Evolutionary conservation across 2,888 invertebrate genomes (phyloP).

Genomic region (Tipula vernalis): DNA sequence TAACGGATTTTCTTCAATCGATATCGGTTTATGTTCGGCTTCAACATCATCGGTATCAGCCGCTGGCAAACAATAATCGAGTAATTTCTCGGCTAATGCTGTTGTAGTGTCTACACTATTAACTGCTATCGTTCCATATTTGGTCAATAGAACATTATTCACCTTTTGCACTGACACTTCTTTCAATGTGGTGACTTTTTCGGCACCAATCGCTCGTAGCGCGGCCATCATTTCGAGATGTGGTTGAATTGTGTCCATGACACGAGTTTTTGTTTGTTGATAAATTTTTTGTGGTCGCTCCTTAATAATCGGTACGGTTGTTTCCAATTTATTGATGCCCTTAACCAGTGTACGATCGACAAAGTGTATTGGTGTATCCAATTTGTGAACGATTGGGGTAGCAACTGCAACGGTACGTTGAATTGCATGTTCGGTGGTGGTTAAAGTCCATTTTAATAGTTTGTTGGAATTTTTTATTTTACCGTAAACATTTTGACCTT

Average conservation of each 20-base stretch:
- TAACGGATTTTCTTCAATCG: conserved; percentile 50
- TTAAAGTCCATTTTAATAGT: conserved; percentile 54
- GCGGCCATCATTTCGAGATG: conserved; percentile 38
- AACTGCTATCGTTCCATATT: conserved; percentile 53
- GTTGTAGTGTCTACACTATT: conserved; percentile 39
- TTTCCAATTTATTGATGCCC: conserved; percentile 43
- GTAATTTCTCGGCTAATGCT: conserved; percentile 47
- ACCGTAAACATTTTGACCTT: neutral
- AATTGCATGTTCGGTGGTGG: conserved; percentile 48
- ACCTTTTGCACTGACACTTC: conserved; percentile 35
- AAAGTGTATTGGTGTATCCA: conserved; percentile 41
- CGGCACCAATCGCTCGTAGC: conserved; percentile 33
- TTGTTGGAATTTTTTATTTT: conserved; percentile 37
- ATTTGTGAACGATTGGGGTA: conserved; percentile 44
- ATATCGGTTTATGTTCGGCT: conserved; percentile 42
- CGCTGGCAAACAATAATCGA: conserved; percentile 61
- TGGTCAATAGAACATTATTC: conserved; percentile 50
- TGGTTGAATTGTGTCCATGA: conserved; percentile 26
- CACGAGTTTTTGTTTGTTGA: conserved; percentile 44
- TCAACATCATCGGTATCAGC: conserved; percentile 41
- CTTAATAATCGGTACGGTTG: conserved; percentile 51
- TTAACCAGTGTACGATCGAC: conserved; percentile 42
- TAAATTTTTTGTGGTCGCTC: conserved; percentile 48
- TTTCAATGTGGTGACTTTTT: conserved; percentile 50
- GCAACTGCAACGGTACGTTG: conserved; percentile 29